These are phyloP conservation scores for Sander vitreus DNA, from an alignment of 2,113 vertebrate genomes.

Conservation along the genomic window DNA sequence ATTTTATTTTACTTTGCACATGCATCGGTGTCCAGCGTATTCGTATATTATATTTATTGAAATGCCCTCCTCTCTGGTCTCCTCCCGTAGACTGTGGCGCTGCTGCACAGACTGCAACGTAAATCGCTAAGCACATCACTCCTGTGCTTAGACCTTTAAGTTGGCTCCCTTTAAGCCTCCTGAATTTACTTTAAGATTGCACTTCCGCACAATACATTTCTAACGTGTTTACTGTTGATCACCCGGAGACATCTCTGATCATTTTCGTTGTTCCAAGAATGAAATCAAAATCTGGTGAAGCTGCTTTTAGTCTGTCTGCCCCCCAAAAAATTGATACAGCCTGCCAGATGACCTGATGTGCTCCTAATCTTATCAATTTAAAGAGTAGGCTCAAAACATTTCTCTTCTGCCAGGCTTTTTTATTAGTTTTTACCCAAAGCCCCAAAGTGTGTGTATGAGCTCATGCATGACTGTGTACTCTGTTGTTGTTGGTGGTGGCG, in stretches of 20 bases:
- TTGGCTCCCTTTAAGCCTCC: constrained; percentile 33
- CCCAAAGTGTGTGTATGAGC: background rate
- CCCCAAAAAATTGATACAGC: constrained; percentile 44
- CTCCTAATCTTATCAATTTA: constrained; percentile 72
- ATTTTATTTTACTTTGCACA: constrained; percentile 2
- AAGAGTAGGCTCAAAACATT: constrained; percentile 65
- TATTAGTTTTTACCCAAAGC: constrained; percentile 73
- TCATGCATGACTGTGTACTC: background rate
- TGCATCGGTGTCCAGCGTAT: background rate
- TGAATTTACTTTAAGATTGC: constrained; percentile 45
- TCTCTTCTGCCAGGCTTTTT: constrained; percentile 63
- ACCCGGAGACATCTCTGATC: constrained; percentile 58
- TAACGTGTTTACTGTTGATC: constrained; percentile 58
- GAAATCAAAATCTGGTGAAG: constrained; percentile 62
- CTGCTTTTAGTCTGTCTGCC: constrained; percentile 57
- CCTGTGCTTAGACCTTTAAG: constrained; percentile 39
- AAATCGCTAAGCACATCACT: constrained; percentile 25
- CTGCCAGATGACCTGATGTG: constrained; percentile 66
- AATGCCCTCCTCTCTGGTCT: background rate
- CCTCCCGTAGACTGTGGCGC: background rate
- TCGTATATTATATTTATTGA: background rate
- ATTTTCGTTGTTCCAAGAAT: constrained; percentile 48
- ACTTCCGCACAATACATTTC: constrained; percentile 38
- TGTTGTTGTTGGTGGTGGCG: background rate
- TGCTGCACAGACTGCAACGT: background rate